These are phyloP conservation scores for Pycnomerus fuliginosus DNA, from an alignment of 2,888 invertebrate genomes.

Conservation along the genomic window DNA sequence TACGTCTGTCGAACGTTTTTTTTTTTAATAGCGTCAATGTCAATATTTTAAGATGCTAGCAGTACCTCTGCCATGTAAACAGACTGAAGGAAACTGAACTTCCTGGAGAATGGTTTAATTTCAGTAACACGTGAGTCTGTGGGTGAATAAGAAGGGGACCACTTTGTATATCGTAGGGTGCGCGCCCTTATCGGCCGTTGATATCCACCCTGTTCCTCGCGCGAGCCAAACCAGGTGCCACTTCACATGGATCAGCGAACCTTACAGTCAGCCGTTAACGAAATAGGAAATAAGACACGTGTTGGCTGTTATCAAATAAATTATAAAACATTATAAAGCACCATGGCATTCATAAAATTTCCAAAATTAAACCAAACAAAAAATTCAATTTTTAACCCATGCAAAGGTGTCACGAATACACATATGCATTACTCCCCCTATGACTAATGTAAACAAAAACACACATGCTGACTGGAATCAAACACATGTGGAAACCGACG, in stretches of 20 bases:
- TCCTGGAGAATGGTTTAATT: no score
- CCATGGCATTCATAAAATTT: no score
- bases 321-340: no score
- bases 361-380: no score
- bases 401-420: no score
- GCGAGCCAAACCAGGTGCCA: conserved; percentile 33
- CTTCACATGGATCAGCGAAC: conserved; percentile 25
- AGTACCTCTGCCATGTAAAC: no score
- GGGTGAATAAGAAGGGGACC: conserved; percentile 5
- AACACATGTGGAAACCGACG: conserved; percentile 7
- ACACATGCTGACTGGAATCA: not conserved
- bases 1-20: conserved; percentile 8
- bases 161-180: conserved; percentile 25
- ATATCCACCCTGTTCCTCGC: conserved; percentile 30
- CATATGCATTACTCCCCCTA: no score
- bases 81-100: no score
- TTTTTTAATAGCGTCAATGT: no score
- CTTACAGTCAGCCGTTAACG: conserved; percentile 27
- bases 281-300: conserved; percentile 33
- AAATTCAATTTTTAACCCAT: no score
- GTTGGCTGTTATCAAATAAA: conserved; percentile 21
- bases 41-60: no score
- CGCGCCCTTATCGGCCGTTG: conserved; percentile 34
- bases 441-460: no score
- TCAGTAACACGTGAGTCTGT: not conserved